Evolutionary conservation across 2,888 invertebrate species (phyloP).

Genomic region (Melipona bicolor): DNA sequence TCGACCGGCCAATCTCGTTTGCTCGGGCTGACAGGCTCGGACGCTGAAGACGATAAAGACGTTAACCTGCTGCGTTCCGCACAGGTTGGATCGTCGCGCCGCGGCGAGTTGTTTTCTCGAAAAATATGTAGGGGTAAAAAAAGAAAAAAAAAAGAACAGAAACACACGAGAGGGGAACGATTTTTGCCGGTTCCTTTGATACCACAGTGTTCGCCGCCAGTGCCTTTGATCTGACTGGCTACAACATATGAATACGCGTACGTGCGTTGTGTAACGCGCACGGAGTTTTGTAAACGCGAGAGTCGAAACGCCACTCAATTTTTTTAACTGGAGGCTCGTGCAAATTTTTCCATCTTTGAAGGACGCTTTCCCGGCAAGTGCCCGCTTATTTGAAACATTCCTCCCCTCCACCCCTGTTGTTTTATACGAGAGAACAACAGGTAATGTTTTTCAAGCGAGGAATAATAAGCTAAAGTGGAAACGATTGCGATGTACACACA

Average conservation of each 20-base stretch:
- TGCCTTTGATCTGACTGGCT: conserved; percentile 1
- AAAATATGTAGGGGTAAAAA: conserved; percentile 1
- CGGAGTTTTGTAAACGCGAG: neutral
- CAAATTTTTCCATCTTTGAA: neutral
- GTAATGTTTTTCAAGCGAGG: neutral
- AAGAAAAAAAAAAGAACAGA: too few species aligned
- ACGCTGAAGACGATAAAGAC: neutral
- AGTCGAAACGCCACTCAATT: conserved; percentile 3
- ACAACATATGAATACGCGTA: neutral
- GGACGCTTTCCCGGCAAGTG: neutral
- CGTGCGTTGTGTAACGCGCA: neutral
- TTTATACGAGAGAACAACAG: neutral
- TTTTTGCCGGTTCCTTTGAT: neutral
- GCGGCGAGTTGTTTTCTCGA: neutral
- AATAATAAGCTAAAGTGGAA: too few species aligned
- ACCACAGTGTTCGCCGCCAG: neutral
- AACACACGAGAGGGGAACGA: too few species aligned
- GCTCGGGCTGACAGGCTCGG: neutral
- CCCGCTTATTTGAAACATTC: neutral
- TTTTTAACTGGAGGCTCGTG: neutral
- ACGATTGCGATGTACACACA: too few species aligned
- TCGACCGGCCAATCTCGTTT: conserved; percentile 20
- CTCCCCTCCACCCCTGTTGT: neutral
- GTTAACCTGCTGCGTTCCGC: neutral
- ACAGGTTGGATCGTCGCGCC: neutral